phyloP scores from a whole-genome alignment of 2,888 invertebrate genomes.

The Drosophila anomalipes region DNA sequence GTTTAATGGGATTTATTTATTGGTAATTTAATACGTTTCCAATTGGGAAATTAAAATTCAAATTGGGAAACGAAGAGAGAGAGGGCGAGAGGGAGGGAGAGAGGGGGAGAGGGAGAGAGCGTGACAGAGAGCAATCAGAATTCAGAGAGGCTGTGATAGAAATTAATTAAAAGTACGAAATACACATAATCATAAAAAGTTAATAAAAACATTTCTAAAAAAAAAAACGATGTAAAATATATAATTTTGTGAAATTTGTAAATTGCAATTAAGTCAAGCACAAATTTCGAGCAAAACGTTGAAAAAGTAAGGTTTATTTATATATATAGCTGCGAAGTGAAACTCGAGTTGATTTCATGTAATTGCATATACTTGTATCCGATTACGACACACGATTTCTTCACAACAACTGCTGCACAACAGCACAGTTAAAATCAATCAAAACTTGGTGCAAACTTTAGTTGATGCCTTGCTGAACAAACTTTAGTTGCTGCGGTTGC shows the following conservation, averaged over 20 bases:
- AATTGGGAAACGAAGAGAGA: neutral
- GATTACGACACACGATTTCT: neutral
- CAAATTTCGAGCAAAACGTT: neutral
- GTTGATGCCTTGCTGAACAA: constrained; percentile 14
- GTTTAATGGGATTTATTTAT: neutral
- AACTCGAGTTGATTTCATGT: neutral
- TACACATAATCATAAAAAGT: neutral
- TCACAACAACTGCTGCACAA: neutral
- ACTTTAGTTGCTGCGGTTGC: constrained; percentile 18
- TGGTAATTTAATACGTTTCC: neutral
- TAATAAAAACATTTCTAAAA: neutral
- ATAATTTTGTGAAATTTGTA: neutral
- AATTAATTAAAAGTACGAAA: neutral
- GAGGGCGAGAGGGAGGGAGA: neutral
- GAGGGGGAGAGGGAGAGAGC: no score
- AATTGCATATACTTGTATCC: neutral
- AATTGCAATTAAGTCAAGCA: neutral
- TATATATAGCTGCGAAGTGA: no score
- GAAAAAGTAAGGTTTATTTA: neutral
- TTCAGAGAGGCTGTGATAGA: neutral
- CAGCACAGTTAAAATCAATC: constrained; percentile 34
- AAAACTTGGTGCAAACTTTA: constrained; percentile 45
- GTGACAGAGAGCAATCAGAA: no score
- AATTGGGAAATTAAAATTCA: neutral
- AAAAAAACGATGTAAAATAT: neutral